Percentiles rank a stretch among this genome's conserved stretches.
Conservation (phyloP, 2,888 invertebrate genomes). For the Gnatocerus cornutus region DNA sequence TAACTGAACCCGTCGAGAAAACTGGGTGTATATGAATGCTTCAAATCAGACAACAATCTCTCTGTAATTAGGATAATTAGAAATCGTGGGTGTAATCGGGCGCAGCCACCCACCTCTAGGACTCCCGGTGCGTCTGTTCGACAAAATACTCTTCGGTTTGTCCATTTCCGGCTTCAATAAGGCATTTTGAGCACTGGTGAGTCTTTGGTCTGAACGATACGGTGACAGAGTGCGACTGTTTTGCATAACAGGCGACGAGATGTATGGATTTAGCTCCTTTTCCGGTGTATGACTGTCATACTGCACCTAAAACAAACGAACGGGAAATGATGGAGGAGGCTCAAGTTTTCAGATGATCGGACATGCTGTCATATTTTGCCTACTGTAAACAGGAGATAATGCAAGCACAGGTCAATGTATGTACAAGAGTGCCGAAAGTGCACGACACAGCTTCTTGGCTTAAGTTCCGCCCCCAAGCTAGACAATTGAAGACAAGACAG, state of each 20-base stretch:
- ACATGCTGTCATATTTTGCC: conserved; percentile 26
- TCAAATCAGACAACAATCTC: conserved; percentile 63
- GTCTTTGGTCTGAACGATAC: conserved; percentile 63
- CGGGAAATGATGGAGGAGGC: conserved; percentile 3
- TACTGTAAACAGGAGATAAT: conserved; percentile 26
- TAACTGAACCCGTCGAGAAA: conserved; percentile 69
- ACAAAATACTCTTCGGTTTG: conserved; percentile 69
- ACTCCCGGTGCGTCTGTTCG: conserved; percentile 67
- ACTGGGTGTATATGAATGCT: conserved; percentile 65
- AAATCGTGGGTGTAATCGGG: neutral
- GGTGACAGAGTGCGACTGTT: conserved; percentile 63
- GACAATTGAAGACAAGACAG: neutral
- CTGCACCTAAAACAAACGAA: conserved; percentile 60
- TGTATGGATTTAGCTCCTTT: conserved; percentile 58
- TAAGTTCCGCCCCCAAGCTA: neutral
- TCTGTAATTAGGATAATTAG: conserved; percentile 46
- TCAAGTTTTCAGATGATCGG: conserved; percentile 5
- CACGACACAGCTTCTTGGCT: conserved; percentile 12
- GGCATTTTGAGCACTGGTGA: conserved; percentile 66
- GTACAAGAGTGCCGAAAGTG: conserved; percentile 24
- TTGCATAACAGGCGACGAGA: conserved; percentile 57
- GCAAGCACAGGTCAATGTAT: conserved; percentile 24
- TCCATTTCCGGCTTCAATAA: conserved; percentile 64
- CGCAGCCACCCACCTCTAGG: conserved; percentile 63
- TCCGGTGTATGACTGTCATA: conserved; percentile 63